Base-by-base conservation (phyloP, 1,140 invertebrate genomes). In the Hyles vespertilio region DNA sequence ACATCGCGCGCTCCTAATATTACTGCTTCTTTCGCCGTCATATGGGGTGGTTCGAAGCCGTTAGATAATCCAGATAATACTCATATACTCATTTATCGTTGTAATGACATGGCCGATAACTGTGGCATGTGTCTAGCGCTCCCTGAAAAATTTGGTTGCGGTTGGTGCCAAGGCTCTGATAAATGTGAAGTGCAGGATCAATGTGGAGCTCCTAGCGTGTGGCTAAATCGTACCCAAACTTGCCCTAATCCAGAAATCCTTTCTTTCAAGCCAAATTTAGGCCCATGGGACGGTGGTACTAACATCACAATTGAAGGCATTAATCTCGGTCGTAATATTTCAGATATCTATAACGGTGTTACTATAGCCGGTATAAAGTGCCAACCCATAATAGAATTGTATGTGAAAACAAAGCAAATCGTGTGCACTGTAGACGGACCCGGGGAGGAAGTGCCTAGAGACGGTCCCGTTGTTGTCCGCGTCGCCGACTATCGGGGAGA, bases 41-140 rank as follows among this genome's bases (percentile, higher is more conserved):
- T 98, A 77, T 98, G 97, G 97, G 97, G 96, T 63, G 96, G 96
- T 4, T 97, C 95, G 0, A 98, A 98, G 77, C 97, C 97, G 3
- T 89, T 98, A 61, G 97, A 98, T 89, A 98, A 98, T 91, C 97
- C 97, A 1, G 94, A 98, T 85, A 96, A 98, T 84, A 96, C 98
- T 76, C 96, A 98, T 87, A 95, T 95, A 91, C 90, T 90, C 76
- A 90, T 89, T 67, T 98, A 98, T 89, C 93, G 96, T 47, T 98
- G 97, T 89, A 93, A 95, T 49, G 95, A 97, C 81, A 98, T 98
- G 96, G 96, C 97, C 7, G 95, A 98, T 80, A 98, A 98, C 89
- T 98, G 97, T 89, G 97, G 97, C 10, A 96, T 98, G 91, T 98
- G 97, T 84, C 87, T 98, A 67, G 96, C 96, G 33, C 91, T 98